Base-by-base conservation (phyloP, 2,888 invertebrate species). In the Acanthopleura granulata region DNA sequence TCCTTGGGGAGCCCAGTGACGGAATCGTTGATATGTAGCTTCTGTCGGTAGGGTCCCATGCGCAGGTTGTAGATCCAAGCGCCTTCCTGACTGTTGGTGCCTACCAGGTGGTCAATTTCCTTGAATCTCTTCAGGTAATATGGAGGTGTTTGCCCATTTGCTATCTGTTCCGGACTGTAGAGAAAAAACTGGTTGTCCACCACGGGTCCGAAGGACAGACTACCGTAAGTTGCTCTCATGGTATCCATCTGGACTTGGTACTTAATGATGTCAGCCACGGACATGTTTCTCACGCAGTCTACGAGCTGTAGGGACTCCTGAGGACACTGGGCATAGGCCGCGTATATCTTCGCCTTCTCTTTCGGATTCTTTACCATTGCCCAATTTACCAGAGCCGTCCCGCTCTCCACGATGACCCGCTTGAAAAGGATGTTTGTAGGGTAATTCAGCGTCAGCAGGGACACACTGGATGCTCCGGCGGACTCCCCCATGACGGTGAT, bases 401-500 rank as follows among this genome's bases (percentile, higher is more conserved):
- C 78, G 50, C 78, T 78, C 61, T 76, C 61, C 22, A 72, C 30
- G 25, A 78, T 78, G 1, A 66, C 78, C 49, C 78, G 57, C 25
- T 77, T 70, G 49, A 78, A 75, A 29, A 78, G 49, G 1, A 1
- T 25, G 50, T 70, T 74, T 6, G 49, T 49, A 18, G 74, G 49
- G 25, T 27, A 1, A 15, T 22, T 30, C 15, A 74, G 57, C 11
- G 76, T 57, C 49, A 69, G 62, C n/a, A 72, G 71, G 18, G 62
- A 49, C 18, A 73, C 72, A 61, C 62, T 61, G n/a, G 50, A 49
- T 22, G 70, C 74, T 0, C 76, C 76, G 25, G 82, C 82, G 30
- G 81, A 81, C 74, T 81, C 78, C 1, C 83, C 83, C 49, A 78
- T 79, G n/a, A 83, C 49, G 1, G 83, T 82, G 9, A 83, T 77